These are phyloP conservation scores for Drosophila testacea DNA, from an alignment of 2,888 invertebrate genomes.

Conservation along the genomic window DNA sequence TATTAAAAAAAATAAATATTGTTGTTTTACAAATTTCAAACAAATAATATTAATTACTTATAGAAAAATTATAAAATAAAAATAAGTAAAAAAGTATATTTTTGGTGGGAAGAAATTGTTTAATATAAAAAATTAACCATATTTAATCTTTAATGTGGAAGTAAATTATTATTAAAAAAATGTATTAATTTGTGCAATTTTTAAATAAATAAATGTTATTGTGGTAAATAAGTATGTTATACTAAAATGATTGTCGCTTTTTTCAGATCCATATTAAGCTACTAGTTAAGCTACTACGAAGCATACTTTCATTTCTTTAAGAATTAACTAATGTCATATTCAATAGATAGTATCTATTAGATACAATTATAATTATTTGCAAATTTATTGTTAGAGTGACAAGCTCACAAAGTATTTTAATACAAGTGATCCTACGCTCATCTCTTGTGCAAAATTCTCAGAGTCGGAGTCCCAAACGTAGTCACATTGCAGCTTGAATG, in stretches of 20 bases:
- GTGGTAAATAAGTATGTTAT: too few relatives aligned
- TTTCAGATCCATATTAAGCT: too few relatives aligned
- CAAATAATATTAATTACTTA: not conserved
- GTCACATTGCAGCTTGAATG: constrained; percentile 1
- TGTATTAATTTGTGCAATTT: too few relatives aligned
- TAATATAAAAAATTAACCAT: too few relatives aligned
- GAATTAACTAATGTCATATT: not conserved
- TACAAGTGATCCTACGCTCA: not conserved
- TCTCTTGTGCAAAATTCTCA: not conserved
- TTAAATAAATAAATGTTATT: too few relatives aligned
- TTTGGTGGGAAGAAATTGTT: too few relatives aligned
- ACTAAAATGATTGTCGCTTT: too few relatives aligned
- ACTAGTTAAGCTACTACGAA: too few relatives aligned
- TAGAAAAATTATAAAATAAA: not conserved
- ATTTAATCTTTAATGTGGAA: too few relatives aligned
- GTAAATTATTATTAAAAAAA: too few relatives aligned
- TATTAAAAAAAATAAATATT: not conserved
- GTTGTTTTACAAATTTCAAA: too few relatives aligned
- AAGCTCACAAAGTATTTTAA: not conserved
- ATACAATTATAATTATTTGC: not conserved
- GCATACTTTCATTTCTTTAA: too few relatives aligned
- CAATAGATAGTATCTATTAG: not conserved
- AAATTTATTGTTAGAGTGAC: not conserved
- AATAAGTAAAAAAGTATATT: not conserved
- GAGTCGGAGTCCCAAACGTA: not conserved